Base-by-base conservation (phyloP, 1,140 invertebrate genomes). In the Scylla paramamosain region DNA sequence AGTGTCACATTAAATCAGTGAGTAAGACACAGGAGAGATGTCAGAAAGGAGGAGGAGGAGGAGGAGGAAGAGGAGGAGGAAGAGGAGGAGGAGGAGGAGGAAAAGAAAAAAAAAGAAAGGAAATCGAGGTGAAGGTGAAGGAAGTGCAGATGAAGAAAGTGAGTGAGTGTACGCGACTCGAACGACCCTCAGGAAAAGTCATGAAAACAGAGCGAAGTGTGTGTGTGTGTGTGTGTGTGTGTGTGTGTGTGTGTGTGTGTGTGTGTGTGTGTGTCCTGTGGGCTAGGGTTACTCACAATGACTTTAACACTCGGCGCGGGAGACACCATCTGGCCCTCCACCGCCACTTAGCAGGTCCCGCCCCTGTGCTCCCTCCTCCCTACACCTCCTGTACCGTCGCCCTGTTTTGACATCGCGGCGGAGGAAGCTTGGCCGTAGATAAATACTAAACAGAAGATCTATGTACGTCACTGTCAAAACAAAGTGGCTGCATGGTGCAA, bases 231-330 rank as follows among this genome's bases (percentile, higher is more conserved):
- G 48, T 93, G 77, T 93, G 67, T 84, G 31, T 46, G 67, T 83
- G 91, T 46, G 77, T 59, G 77, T 77, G 45, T 91, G 77, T 92
- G 67, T 92, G 77, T 92, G 89, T 91, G 52, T 59, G 77, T 92
- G 77, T 46, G 77, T 92, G 77, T 39, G 67, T 92, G 31, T 46
- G 91, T 45, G 89, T 91, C 28, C 52, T 29, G 20, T 45, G 86
- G 31, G 86, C 31, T 88, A 91, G 89, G 89, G 89, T 91, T 91
- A 91, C 89, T n/a, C 32, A 32, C 45, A 52, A 91, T 91, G 89
- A 91, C 89, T 91, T 91, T 46, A 91, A 91, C 89, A 91, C 89
- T 48, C 89, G 28, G 45, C 7, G 52, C 25, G n/a, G 89, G 67
- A 77, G 67, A 77, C 89, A 39, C 28, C 89, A 91, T 91, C 89